Evolutionary conservation across 2,113 vertebrate genomes (phyloP).

Genomic region (Gadus chalcogrammus): DNA sequence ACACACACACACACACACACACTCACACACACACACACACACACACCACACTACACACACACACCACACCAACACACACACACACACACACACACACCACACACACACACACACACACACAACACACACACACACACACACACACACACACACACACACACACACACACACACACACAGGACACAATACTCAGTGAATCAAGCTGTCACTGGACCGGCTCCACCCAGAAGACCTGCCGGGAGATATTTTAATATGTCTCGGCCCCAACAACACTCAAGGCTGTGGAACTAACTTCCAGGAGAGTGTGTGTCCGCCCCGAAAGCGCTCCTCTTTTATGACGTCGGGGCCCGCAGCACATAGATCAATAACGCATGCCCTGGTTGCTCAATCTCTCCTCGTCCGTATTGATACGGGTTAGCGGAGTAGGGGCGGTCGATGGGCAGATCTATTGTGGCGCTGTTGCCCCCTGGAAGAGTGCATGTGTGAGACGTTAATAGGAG

Average conservation of each 20-base stretch:
- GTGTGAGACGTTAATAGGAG: too few species aligned
- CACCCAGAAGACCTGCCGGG: not conserved
- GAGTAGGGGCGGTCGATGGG: too few species aligned
- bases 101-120: not conserved
- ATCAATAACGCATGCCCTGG: too few species aligned
- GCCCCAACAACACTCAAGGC: not conserved
- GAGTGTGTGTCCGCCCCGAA: not conserved
- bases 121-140: not conserved
- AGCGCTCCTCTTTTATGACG: not conserved
- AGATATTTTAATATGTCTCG: not conserved
- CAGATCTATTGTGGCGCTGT: too few species aligned
- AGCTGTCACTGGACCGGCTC: conserved; percentile 6
- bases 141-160: too few species aligned
- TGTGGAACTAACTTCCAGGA: not conserved
- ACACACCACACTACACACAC: too few species aligned
- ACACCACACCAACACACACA: too few species aligned
- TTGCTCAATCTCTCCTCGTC: too few species aligned
- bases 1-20: too few species aligned
- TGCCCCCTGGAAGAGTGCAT: too few species aligned
- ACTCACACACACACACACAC: not conserved
- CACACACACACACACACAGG: not conserved
- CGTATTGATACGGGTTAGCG: too few species aligned
- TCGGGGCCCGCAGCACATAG: not conserved
- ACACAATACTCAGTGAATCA: not conserved
- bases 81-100: too few species aligned